Evolutionary conservation across 92 coral and sea anemone species (phyloP), one percentile per base, ranked within the genome.

Genomic region (Desmophyllum pertusum): DNA sequence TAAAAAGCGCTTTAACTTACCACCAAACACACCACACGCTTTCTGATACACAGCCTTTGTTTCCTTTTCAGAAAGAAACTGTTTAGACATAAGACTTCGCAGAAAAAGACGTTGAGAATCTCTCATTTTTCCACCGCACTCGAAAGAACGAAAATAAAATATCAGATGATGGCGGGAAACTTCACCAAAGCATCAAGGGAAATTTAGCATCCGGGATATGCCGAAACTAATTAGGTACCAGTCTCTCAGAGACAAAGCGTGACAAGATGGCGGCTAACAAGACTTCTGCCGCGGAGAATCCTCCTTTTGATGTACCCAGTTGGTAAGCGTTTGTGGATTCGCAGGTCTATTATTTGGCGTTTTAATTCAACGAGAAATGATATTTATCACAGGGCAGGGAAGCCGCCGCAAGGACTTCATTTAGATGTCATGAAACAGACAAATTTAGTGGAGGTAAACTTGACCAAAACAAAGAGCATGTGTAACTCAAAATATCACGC

Each of bases 401-500:
- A 96, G 80, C 98, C 98, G 27, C 90, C 98, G 23, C 98, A 91
- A 64, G 99, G 99, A 41, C 91, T 96, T 37, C 99, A 96, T 84
- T 76, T 96, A 85, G 99, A 96, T 84, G 98, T 96, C 37, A 86
- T 93, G 93, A 96, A 96, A 80, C 86, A 89, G 38, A 93, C 91
- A 61, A 96, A 85, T 79, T 87, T 96, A 53, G 93, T 96, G 6
- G 99, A 96, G 98, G 99, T 94, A 79, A 59, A 48, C 40, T 5
- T 19, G 29, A 77, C 25, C 46, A 45, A 79, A 79, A 67, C 84
- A 79, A 79, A 42, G 33, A 63, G 45, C 42, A 33, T 19, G 39
- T 6, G 65, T 39, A 27, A 23, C 29, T 21, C 41, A 36, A 36
- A 4, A 35, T 30, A 41, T 70, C 75, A 40, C 51, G 35, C 75